Percentiles rank a stretch among this genome's conserved stretches.
These are phyloP conservation scores for Alca torda DNA, from an alignment of 2,797 vertebrate genomes.

Conservation along the genomic window DNA sequence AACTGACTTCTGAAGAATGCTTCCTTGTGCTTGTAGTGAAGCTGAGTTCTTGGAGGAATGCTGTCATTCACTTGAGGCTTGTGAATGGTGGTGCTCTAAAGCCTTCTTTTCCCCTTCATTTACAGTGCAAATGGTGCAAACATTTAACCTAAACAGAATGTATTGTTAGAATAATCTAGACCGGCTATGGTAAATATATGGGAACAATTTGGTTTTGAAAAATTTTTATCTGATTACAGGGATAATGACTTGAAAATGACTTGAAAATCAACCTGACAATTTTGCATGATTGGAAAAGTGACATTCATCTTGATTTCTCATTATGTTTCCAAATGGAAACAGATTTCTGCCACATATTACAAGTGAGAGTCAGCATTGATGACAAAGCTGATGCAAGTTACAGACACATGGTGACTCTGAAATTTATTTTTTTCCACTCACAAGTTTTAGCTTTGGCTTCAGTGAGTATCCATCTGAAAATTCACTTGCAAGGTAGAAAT, in stretches of 20 bases:
- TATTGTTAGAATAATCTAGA: background rate
- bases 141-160: background rate
- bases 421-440: background rate
- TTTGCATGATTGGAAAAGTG: slow-evolving; percentile 39
- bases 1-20: slow-evolving; percentile 1
- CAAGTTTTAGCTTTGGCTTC: background rate
- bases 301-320: slow-evolving; percentile 27
- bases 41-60: background rate
- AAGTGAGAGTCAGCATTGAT: background rate
- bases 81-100: background rate
- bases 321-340: slow-evolving; percentile 27
- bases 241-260: slow-evolving; percentile 29
- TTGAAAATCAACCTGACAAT: slow-evolving; percentile 43
- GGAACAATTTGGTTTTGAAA: slow-evolving; percentile 8
- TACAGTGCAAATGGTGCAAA: background rate
- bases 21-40: background rate
- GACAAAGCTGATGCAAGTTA: background rate
- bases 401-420: background rate
- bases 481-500: background rate
- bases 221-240: slow-evolving; percentile 30
- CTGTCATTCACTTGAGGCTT: background rate
- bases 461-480: background rate
- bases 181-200: background rate
- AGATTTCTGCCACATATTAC: background rate
- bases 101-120: background rate